phyloP scores from a whole-genome alignment of 2,797 vertebrate species.

The Serranus cabrilla region DNA sequence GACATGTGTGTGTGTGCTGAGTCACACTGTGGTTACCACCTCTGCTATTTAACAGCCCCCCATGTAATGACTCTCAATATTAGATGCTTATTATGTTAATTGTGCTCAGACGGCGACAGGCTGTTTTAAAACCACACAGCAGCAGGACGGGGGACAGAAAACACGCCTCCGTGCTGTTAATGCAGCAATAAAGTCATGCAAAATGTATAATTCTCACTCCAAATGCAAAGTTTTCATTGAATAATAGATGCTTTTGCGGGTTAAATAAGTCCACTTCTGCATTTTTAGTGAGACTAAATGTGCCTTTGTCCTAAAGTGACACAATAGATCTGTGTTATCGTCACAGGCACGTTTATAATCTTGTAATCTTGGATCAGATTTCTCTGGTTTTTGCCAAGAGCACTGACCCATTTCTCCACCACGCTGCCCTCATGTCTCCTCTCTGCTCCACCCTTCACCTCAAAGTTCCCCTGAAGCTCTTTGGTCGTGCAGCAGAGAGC shows the following conservation, averaged over 20 bases:
- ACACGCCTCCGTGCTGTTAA: not conserved
- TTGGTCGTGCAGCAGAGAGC: not conserved
- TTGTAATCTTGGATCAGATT: conserved; percentile 69
- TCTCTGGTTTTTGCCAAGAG: conserved; percentile 64
- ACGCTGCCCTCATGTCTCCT: conserved; percentile 17
- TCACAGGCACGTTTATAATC: conserved; percentile 60
- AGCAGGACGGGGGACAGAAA: conserved; percentile 32
- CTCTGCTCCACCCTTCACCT: conserved; percentile 14
- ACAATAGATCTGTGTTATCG: conserved; percentile 66
- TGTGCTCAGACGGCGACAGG: conserved; percentile 75
- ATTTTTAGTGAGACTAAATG: conserved; percentile 41
- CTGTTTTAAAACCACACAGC: conserved; percentile 72
- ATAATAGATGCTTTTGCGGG: not conserved
- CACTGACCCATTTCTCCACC: conserved; percentile 47
- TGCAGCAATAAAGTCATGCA: conserved; percentile 4
- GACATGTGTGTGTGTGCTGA: conserved; percentile 58
- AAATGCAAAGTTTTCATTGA: too few species aligned
- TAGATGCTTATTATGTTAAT: conserved; percentile 83
- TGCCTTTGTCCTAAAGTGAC: conserved; percentile 66
- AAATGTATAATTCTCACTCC: too few species aligned
- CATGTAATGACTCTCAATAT: conserved; percentile 78
- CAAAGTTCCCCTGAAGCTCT: conserved; percentile 20
- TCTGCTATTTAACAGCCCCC: conserved; percentile 76
- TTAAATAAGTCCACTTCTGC: not conserved
- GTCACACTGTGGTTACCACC: conserved; percentile 81